Conservation (phyloP, 2,888 invertebrate species). For the Rhodophaea formosa region DNA sequence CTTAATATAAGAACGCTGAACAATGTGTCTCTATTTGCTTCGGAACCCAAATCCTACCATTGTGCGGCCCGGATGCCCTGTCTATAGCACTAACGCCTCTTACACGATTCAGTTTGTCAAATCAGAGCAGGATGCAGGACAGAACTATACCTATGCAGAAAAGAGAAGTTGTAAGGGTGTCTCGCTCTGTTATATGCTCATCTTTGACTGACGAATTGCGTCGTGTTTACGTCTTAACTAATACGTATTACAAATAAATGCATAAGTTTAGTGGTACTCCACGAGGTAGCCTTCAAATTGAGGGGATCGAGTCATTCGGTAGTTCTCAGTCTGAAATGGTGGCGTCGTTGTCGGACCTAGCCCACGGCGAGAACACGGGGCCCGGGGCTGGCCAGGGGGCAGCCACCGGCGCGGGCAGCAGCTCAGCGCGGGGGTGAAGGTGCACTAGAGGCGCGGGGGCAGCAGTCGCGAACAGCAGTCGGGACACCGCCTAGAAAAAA, state of each 20-base stretch:
- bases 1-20: too few relatives aligned
- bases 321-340: slow-evolving; percentile 54
- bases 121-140: too few relatives aligned
- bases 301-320: slow-evolving; percentile 24
- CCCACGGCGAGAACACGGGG: slow-evolving; percentile 70
- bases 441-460: slow-evolving; percentile 68
- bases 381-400: slow-evolving; percentile 69
- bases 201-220: too few relatives aligned
- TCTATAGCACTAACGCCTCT: too few relatives aligned
- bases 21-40: too few relatives aligned
- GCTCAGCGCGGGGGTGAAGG: slow-evolving; percentile 67
- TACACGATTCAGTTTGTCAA: too few relatives aligned
- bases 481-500: slow-evolving; percentile 61
- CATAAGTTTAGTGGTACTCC: slow-evolving; percentile 17
- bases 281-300: slow-evolving; percentile 32
- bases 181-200: too few relatives aligned
- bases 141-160: too few relatives aligned
- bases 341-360: slow-evolving; percentile 67
- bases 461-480: slow-evolving; percentile 59
- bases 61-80: too few relatives aligned
- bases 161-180: too few relatives aligned
- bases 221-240: too few relatives aligned
- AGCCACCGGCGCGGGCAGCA: slow-evolving; percentile 63
- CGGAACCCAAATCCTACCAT: too few relatives aligned
- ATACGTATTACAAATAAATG: slow-evolving; percentile 9